Base-by-base conservation (phyloP, 1,140 invertebrate species). In the Pseudomyrmex dendroicus region DNA sequence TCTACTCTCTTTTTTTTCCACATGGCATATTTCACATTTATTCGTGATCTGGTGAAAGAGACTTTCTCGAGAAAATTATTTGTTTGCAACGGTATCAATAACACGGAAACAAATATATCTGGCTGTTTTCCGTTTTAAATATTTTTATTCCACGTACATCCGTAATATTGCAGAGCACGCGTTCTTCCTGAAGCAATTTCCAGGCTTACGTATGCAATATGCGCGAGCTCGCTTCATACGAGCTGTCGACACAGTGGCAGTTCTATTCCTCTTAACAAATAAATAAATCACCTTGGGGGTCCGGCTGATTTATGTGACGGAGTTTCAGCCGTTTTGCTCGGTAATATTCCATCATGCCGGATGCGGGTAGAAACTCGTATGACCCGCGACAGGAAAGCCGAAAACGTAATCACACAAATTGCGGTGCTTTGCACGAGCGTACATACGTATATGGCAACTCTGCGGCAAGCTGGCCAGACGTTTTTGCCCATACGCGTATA, bases 231-330 rank as follows among this genome's bases (percentile, higher is more conserved):
- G 52, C 62, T 57, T 57, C 64, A 22, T 78, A 59, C 64, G 62
- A 61, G 17, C 50, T 59, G 59, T 66, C 61, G 54, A 74, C 59
- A 74, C 59, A 68, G 77, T 74, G 72, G 59, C 78, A 74, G 62
- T 73, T 72, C 35, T 77, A 56, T 68, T 57, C 61, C 70, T 89
- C 85, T 89, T 89, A 87, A 82, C 84, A 84, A 86, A 87, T 87
- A 86, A 86, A 87, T 87, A 89, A 87, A 87, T 87, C 84, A 87
- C 77, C 67, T 48, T 66, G 64, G 54, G 64, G 54, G 72, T 73
- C 57, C 68, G 22, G 61, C 61, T 87, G 86, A 85, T 83, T 87
- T 85, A 87, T 82, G 48, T 20, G 59, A 20, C 56, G 22, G 73
- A 85, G 73, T 86, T 89, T 89, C 82, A 80, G 63, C 59, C 50